Evolutionary conservation across 2,888 invertebrate species (phyloP), one percentile per base, ranked within the genome.

Genomic region (Idaea straminata): DNA sequence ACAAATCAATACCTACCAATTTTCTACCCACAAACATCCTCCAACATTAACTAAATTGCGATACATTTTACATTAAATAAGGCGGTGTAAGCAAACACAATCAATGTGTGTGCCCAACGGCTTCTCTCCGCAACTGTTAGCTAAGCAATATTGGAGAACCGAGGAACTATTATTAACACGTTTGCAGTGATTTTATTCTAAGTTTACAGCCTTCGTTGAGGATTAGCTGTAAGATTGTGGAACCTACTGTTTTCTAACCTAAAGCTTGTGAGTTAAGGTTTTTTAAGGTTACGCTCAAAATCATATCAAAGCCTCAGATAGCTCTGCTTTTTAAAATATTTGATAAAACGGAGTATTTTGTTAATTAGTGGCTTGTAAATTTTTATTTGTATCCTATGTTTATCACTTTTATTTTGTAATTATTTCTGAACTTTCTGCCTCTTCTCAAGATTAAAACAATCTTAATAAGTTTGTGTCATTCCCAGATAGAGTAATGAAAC

Each of bases 61-160:
- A 25, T 59, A 66, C 72, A 66, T 62, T 69, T 66, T 64, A 68
- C 67, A 69, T 68, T 68, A 64, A 65, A 69, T 65, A 66, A 70
- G 64, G 64, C 64, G 36, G 66, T 58, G 35, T 66, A 63, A 64
- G 64, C 63, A 73, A 72, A 72, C 72, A 70, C 67, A 68, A 73
- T 72, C 72, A 73, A 67, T 64, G 65, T 72, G 72, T 73, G 64
- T 72, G 65, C 69, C 57, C 59, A 68, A 68, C 69, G 67, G 69
- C 69, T 69, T 62, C 59, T 67, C 15, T 34, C 62, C 61, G 62
- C 57, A 64, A 62, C 61, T 67, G 65, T 69, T 65, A 57, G 69
- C 64, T 68, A 65, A 72, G 68, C 69, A 72, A 67, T 68, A 69
- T 69, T 66, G 59, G 65, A 69, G 64, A 59, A 71, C 71, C 70